A percentile compares a stretch with the other conserved stretches of the same genome.
These are phyloP conservation scores for Cettia cetti DNA, from an alignment of 2,113 vertebrate genomes.

Conservation along the genomic window DNA sequence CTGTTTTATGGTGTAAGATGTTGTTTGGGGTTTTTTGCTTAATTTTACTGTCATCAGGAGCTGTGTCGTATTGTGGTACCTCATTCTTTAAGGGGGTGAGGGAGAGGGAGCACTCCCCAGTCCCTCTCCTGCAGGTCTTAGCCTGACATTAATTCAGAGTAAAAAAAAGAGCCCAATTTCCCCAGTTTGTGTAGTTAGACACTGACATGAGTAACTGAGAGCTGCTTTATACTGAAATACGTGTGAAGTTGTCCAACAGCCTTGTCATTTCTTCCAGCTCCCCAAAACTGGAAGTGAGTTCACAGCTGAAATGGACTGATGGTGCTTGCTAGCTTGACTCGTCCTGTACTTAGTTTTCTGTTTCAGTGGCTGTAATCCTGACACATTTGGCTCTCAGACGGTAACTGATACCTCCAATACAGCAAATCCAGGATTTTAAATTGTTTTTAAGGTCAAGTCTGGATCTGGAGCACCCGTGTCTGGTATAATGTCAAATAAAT, in stretches of 20 bases:
- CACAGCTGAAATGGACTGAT: neutral
- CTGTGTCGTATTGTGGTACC: neutral
- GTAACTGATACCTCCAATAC: neutral
- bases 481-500: constrained; percentile 50
- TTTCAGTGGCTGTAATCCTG: neutral
- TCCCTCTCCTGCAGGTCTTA: neutral
- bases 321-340: neutral
- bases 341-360: neutral
- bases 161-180: neutral
- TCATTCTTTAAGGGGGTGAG: neutral
- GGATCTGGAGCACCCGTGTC: neutral
- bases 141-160: neutral
- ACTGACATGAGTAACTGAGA: neutral
- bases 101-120: neutral
- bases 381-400: neutral
- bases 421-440: neutral
- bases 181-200: neutral
- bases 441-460: constrained; percentile 34
- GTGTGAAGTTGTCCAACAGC: neutral
- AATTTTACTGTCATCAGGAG: neutral
- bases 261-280: neutral
- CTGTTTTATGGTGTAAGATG: neutral
- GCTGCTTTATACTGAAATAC: neutral
- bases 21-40: neutral
- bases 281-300: neutral